These are phyloP conservation scores for Parauchenoglanis ngamensis DNA, from an alignment of 2,797 vertebrate genomes.

Conservation along the genomic window DNA sequence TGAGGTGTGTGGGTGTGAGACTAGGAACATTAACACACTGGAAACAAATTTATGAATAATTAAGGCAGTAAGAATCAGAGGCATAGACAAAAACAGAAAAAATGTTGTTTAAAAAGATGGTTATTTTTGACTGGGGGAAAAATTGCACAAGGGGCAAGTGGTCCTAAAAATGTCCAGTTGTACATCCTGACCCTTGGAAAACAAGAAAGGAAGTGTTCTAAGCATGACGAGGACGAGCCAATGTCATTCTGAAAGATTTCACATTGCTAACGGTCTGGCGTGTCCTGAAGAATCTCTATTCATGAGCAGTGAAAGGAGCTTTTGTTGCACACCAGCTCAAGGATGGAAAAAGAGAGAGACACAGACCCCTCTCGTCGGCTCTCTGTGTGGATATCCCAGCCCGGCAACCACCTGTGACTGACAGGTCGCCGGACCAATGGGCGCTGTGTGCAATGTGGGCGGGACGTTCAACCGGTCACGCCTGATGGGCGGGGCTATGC, in stretches of 20 bases:
- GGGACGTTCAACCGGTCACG: neutral
- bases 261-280: constrained; percentile 63
- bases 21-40: constrained; percentile 17
- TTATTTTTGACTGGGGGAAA: constrained; percentile 34
- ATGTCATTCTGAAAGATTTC: constrained; percentile 46
- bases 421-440: constrained; percentile 44
- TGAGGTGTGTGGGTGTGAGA: constrained; percentile 3
- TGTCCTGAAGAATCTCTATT: constrained; percentile 71
- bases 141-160: constrained; percentile 32
- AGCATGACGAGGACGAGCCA: constrained; percentile 41
- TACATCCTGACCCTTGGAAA: constrained; percentile 25
- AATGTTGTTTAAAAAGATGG: constrained; percentile 21
- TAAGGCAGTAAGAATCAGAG: neutral
- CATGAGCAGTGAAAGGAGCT: constrained; percentile 73
- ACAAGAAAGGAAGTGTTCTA: constrained; percentile 43
- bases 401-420: constrained; percentile 37
- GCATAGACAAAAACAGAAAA: neutral
- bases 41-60: constrained; percentile 40
- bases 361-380: neutral
- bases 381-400: neutral
- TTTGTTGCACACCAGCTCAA: constrained; percentile 70
- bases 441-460: neutral
- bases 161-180: constrained; percentile 16
- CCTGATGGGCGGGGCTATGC: constrained; percentile 66
- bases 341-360: constrained; percentile 53